Base-by-base conservation (phyloP, 2,888 invertebrate genomes). In the Pecten maximus region DNA sequence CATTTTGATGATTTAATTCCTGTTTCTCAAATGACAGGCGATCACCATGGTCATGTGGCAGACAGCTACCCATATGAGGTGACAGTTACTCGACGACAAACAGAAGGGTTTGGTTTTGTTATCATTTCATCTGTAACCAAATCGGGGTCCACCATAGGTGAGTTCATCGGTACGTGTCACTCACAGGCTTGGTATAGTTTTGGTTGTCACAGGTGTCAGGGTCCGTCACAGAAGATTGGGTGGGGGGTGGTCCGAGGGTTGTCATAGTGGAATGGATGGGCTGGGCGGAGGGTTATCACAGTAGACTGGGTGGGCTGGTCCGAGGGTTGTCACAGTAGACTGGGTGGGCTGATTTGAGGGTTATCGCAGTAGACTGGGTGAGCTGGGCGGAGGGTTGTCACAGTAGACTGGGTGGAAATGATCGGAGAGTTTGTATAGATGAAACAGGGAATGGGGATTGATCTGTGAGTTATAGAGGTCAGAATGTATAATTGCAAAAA, bases 61-160 rank as follows among this genome's bases (percentile, higher is more conserved):
- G 94, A 93, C 87, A 94, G 91, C 86, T 97, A 97, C 96, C 98
- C 99, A 0, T 99, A 99, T 95, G 99, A 99, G 97, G 99, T 99
- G 6, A 98, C 98, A 0, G 98, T 99, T 0, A 98, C 98, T 92
- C 97, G 99, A 89, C 98, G 98, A 96, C 99, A 99, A 95, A 98
- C 98, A 93, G 99, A 99, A 97, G 99, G 99, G 6, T 99, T 99
- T 97, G 99, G 99, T 19, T 99, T 99, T 97, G 99, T 99, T 88
- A 99, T 99, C 94, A 99, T 99, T 95, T 99, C 99, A 0, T 96
- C 97, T 10, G 96, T 96, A 88, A 96, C 96, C 44, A 96, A 96
- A 92, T 93, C 95, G 10, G 97, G 97, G 88, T 96, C 96, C 87
- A 95, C 95, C 90, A 96, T 97, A 94, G 97, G 97, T 96, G 95